Conservation (phyloP, 2,888 invertebrate species). For the Platycheirus rosarum region DNA sequence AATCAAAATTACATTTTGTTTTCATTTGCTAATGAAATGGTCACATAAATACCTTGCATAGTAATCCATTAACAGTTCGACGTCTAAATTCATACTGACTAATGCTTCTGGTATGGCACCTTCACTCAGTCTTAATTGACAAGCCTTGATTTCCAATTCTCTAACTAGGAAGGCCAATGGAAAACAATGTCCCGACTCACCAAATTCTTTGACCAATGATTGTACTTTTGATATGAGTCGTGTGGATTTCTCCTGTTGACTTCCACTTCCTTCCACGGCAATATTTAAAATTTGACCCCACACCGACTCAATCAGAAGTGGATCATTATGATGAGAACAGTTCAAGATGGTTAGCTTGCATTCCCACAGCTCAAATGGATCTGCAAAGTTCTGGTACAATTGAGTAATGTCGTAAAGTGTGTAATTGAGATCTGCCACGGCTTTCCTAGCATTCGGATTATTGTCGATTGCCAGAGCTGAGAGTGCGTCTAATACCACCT, state of each 20-base stretch:
- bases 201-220: constrained; percentile 89
- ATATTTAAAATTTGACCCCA: constrained; percentile 91
- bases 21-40: neutral
- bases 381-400: constrained; percentile 96
- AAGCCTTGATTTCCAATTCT: constrained; percentile 90
- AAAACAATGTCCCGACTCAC: constrained; percentile 92
- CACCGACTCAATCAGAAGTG: constrained; percentile 92
- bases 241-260: constrained; percentile 85
- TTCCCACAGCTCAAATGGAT: constrained; percentile 94
- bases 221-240: constrained; percentile 90
- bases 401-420: constrained; percentile 94
- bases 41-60: constrained; percentile 85
- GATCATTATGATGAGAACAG: constrained; percentile 96
- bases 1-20: neutral
- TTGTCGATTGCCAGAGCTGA: constrained; percentile 79
- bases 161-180: constrained; percentile 93
- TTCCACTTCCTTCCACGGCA: constrained; percentile 81
- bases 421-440: constrained; percentile 89
- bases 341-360: constrained; percentile 97
- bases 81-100: constrained; percentile 89
- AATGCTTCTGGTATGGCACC: constrained; percentile 90
- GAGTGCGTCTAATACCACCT: constrained; percentile 87
- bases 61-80: constrained; percentile 90
- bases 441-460: constrained; percentile 85
- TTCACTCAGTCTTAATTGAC: constrained; percentile 87